Evolutionary conservation across 2,797 vertebrate species (phyloP), one percentile per base, ranked within the genome.

Genomic region (Trichosurus vulpecula): DNA sequence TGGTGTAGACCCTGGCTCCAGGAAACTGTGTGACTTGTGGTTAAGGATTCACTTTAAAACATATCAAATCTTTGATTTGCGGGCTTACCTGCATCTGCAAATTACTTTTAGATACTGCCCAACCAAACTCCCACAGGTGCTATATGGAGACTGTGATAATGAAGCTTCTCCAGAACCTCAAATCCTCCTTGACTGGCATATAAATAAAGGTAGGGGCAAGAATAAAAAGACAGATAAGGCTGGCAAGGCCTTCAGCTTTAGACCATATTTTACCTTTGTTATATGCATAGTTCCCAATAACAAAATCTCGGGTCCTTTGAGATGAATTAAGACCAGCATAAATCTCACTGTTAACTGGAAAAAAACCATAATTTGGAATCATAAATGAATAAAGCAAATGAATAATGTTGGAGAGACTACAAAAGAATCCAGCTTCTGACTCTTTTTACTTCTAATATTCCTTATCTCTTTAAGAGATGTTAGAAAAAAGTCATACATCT

Each of bases 351-450:
- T 66, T 66, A n/a, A n/a, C 61, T 35, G 2, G 35, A 66, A 2
- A 10, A 66, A 66, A 61, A 66, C 30, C 31, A 12, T 61, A 66
- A 66, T 6, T 66, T 35, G 14, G 35, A n/a, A 66, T 66, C 35
- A 66, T 66, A 66, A 66, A n/a, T 66, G 35, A 66, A 58, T 58
- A 58, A 11, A 61, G 6, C 11, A 58, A 47, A 41, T 30, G 93
- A 55, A 30, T n/a, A n/a, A 47, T 13, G 0, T 0, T 11, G 16
- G 27, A 35, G 0, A 25, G 5, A 30, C 2, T 0, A 12, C 14
- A 22, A 54, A 14, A 54, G 11, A 54, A 30, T 1, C 19, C 0
- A 2, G 1, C 41, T 22, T 90, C 2, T 29, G 6, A 41, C 61
- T n/a, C 19, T 31, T 94, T 91, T 52, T 52, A 27, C 87, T 93